Percentiles rank a stretch among this genome's conserved stretches.
Conservation (phyloP, 2,113 vertebrate genomes). For the Centropristis striata region DNA sequence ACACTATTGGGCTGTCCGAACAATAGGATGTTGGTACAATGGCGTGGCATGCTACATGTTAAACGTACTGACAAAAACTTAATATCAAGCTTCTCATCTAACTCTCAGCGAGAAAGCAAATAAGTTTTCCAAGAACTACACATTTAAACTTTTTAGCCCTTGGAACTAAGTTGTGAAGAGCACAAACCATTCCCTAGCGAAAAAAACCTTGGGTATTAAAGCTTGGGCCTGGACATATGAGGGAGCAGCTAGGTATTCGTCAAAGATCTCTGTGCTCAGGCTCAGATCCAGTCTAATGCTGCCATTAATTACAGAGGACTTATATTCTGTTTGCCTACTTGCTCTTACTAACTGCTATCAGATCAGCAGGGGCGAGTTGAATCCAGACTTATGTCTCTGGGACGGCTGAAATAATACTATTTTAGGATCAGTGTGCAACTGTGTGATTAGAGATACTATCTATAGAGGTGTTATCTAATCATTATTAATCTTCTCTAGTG, state of each 20-base stretch:
- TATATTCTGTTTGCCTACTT: slow-evolving; percentile 67
- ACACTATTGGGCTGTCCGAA: too few relatives aligned
- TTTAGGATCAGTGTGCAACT: slow-evolving; percentile 69
- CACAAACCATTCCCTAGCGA: background rate
- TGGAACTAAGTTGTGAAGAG: background rate
- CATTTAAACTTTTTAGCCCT: slow-evolving; percentile 18
- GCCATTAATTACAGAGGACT: slow-evolving; percentile 76
- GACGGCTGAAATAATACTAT: slow-evolving; percentile 75
- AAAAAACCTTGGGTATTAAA: background rate
- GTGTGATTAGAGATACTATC: slow-evolving; percentile 68
- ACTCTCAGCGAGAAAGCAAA: slow-evolving; percentile 11
- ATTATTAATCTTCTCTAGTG: slow-evolving; percentile 35
- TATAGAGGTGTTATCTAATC: slow-evolving; percentile 65
- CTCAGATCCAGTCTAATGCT: slow-evolving; percentile 63
- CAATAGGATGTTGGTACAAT: background rate
- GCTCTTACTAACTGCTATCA: slow-evolving; percentile 71
- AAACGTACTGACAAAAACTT: background rate
- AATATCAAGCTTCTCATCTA: slow-evolving; percentile 3
- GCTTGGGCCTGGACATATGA: slow-evolving; percentile 23
- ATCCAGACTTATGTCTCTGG: slow-evolving; percentile 66
- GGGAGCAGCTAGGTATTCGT: slow-evolving; percentile 37
- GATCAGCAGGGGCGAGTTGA: slow-evolving; percentile 63
- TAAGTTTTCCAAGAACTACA: too few relatives aligned
- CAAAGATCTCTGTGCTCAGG: slow-evolving; percentile 54
- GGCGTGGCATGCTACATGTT: slow-evolving; percentile 12